phyloP scores from a whole-genome alignment of 2,888 invertebrate genomes.

The Agrotis exclamationis region DNA sequence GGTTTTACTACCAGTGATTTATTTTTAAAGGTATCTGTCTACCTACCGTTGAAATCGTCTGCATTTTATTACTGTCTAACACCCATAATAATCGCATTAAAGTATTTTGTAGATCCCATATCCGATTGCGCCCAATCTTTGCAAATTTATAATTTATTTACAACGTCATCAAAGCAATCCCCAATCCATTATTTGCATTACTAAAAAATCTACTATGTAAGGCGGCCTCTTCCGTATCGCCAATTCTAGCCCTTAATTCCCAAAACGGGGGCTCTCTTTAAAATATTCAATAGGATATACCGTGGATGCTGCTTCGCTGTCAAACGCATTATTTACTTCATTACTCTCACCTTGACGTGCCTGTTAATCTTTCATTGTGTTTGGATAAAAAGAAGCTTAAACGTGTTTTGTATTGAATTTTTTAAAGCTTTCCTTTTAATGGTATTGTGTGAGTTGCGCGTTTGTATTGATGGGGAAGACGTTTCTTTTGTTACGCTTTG shows the following conservation, averaged over 20 bases:
- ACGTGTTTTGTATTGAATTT: constrained; percentile 78
- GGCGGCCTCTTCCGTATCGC: constrained; percentile 41
- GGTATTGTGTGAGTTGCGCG: constrained; percentile 72
- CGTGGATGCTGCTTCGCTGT: constrained; percentile 74
- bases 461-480: constrained; percentile 62
- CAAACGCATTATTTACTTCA: constrained; percentile 86
- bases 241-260: constrained; percentile 68
- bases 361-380: constrained; percentile 87
- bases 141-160: constrained; percentile 10
- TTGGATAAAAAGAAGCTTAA: constrained; percentile 75
- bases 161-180: constrained; percentile 16
- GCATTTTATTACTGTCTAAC: constrained; percentile 1
- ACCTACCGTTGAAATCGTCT: background rate
- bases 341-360: constrained; percentile 83
- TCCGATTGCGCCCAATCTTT: background rate
- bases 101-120: background rate
- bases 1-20: constrained; percentile 27
- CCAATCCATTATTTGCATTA: constrained; percentile 41
- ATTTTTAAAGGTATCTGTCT: constrained; percentile 21
- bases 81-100: constrained; percentile 7
- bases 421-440: constrained; percentile 67
- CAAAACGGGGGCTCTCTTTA: constrained; percentile 74
- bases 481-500: constrained; percentile 55
- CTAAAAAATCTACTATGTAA: constrained; percentile 54
- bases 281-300: constrained; percentile 83